Evolutionary conservation across 2,113 vertebrate genomes (phyloP), one percentile per base, ranked within the genome.

Genomic region (Crotalus helleri): DNA sequence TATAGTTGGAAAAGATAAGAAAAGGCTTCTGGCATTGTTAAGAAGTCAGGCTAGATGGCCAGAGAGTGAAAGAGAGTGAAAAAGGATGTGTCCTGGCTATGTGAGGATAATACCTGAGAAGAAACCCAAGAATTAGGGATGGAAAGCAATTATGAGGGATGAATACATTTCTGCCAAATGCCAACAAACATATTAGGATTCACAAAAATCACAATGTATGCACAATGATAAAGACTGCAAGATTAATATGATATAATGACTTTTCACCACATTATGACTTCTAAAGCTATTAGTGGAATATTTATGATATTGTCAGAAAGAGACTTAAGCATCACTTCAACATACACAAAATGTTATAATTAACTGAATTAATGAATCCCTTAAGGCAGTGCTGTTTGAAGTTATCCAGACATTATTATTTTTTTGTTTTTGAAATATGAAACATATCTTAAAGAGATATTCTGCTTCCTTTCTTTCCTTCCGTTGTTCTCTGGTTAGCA

Each of bases 401-500:
- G 5, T 29, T 21, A 51, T 87, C 10, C 29, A 33, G 33, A 33
- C 39, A 46, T 46, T 46, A 46, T 46, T 46, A 46, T 46, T 46
- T 46, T 46, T 46, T 46, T 44, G 44, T 46, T 46, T 46, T 46
- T 46, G 44, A 46, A 46, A 46, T 46, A 46, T 46, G 44, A 46
- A 46, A 46, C 44, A 46, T 46, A 46, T 46, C 44, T 3, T 46
- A 61, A 61, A 87, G 44, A n/a, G 9, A 64, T 33, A 51, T 49
- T 49, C 10, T 59, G 55, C 57, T 87, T 87, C 49, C 61, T 23
- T 85, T 29, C 23, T 91, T 94, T 93, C 61, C 58, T 91, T 94
- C 92, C 51, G 4, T 24, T 21, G 91, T 93, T 93, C 93, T 19
- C 26, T 93, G 23, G 91, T 44, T 89, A 91, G 39, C 88, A 81